Conservation (phyloP, 2,888 invertebrate species). For the Pammene aurita region DNA sequence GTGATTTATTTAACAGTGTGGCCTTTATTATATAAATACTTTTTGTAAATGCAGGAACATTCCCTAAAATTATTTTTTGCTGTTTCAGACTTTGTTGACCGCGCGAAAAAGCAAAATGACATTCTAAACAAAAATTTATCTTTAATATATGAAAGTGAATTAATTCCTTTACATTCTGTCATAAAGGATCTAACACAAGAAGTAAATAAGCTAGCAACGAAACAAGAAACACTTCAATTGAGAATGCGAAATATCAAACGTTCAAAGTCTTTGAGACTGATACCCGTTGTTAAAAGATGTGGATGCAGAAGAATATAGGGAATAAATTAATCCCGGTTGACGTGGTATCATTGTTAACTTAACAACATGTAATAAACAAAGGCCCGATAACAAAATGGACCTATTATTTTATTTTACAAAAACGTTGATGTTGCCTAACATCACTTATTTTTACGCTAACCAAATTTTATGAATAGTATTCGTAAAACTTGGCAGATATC, state of each 20-base stretch:
- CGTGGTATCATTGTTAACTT: too few relatives aligned
- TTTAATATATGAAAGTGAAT: conserved; percentile 59
- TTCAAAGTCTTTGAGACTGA: conserved; percentile 46
- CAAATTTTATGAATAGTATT: too few relatives aligned
- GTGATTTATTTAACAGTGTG: too few relatives aligned
- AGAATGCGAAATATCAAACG: conserved; percentile 47
- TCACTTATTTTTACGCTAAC: too few relatives aligned
- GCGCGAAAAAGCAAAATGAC: conserved; percentile 2
- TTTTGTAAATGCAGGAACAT: too few relatives aligned
- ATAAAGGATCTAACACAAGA: conserved; percentile 63
- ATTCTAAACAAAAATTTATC: conserved; percentile 45
- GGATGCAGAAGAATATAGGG: conserved; percentile 47
- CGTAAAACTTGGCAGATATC: too few relatives aligned
- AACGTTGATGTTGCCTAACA: too few relatives aligned
- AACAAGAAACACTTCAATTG: conserved; percentile 55
- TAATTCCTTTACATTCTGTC: conserved; percentile 63
- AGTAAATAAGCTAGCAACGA: conserved; percentile 55
- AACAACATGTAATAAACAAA: too few relatives aligned
- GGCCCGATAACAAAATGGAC: too few relatives aligned
- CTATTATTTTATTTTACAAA: too few relatives aligned
- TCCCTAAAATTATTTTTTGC: too few relatives aligned
- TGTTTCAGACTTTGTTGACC: conserved; percentile 18
- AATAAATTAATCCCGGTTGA: neutral
- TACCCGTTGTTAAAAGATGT: conserved; percentile 53
- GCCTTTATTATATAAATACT: too few relatives aligned